These are phyloP conservation scores for Penaeus vannamei DNA, from an alignment of 1,140 invertebrate species.

Conservation along the genomic window DNA sequence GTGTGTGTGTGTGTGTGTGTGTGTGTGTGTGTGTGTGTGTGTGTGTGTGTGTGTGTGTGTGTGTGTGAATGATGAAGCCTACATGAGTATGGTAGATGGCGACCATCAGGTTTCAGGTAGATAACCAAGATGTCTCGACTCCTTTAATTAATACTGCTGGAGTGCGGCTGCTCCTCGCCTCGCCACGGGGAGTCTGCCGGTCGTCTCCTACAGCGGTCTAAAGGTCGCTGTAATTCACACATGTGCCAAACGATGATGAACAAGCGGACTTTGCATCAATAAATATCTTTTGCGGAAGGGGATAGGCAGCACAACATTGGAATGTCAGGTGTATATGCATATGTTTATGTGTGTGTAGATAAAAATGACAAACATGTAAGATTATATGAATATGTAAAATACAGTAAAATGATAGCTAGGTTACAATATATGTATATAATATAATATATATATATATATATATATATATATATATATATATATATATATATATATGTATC, in stretches of 20 bases:
- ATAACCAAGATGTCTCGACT: too few relatives aligned
- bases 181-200: too few relatives aligned
- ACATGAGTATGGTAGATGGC: background rate
- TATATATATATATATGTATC: too few relatives aligned
- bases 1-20: slow-evolving; percentile 16
- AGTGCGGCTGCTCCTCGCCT: too few relatives aligned
- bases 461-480: too few relatives aligned
- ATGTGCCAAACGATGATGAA: background rate
- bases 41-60: slow-evolving; percentile 1
- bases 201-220: too few relatives aligned
- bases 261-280: background rate
- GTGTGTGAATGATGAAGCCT: background rate
- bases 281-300: too few relatives aligned
- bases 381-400: background rate
- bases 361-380: background rate
- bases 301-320: too few relatives aligned
- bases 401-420: background rate
- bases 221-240: background rate
- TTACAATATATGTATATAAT: background rate
- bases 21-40: slow-evolving; percentile 28
- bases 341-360: slow-evolving; percentile 4
- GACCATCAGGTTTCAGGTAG: background rate
- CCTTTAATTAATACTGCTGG: too few relatives aligned
- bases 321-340: background rate
- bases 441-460: too few relatives aligned